Evolutionary conservation across 2,797 vertebrate genomes (phyloP).

Genomic region (Psittacula echo): DNA sequence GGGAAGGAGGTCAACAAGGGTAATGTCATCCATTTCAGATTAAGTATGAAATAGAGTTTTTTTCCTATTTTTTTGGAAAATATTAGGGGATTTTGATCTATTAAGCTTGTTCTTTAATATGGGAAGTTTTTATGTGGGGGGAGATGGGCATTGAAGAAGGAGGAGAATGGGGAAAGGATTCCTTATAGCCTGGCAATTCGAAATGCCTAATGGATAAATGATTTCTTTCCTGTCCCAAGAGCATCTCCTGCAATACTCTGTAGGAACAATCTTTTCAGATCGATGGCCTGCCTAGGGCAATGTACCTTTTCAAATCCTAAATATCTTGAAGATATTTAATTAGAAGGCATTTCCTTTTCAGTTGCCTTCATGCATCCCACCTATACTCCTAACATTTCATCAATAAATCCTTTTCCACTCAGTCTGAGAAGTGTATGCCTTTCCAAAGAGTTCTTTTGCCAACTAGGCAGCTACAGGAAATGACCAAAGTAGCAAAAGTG

Average conservation of each 20-base stretch:
- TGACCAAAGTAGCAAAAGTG: neutral
- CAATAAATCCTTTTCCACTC: constrained; percentile 19
- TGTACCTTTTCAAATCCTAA: neutral
- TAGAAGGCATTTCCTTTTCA: constrained; percentile 27
- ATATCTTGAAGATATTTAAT: neutral
- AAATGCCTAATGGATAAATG: neutral
- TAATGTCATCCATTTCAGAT: neutral
- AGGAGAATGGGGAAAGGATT: neutral
- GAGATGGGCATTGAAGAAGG: neutral
- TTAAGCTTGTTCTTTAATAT: neutral
- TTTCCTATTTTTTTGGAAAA: neutral
- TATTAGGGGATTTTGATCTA: neutral
- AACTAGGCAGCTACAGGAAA: constrained; percentile 7
- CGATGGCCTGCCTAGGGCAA: neutral
- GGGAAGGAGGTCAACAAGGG: neutral
- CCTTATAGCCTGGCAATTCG: neutral
- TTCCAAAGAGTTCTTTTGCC: neutral
- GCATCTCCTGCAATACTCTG: neutral
- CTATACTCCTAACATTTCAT: neutral
- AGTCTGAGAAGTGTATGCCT: neutral
- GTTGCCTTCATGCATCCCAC: neutral
- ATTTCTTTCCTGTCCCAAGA: neutral
- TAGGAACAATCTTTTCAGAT: neutral
- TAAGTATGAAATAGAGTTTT: neutral
- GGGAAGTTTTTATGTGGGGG: neutral